These are phyloP conservation scores for Scolopax mira DNA, from an alignment of 2,113 vertebrate genomes.

Conservation along the genomic window DNA sequence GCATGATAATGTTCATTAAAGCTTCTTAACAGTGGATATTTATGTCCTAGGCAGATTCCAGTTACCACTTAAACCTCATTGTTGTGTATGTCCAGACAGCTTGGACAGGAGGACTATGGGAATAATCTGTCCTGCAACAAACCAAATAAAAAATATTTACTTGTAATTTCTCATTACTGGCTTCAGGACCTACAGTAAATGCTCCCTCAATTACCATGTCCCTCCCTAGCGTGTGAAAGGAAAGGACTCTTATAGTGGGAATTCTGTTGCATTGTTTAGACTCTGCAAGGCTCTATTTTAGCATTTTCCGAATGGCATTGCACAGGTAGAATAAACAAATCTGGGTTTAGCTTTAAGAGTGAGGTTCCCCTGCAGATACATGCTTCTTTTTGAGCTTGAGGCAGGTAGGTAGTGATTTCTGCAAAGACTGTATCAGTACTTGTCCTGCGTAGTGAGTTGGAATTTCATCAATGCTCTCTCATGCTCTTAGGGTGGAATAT, in stretches of 20 bases:
- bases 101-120: not conserved
- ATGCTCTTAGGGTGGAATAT: not conserved
- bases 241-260: not conserved
- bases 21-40: not conserved
- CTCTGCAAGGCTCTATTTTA: not conserved
- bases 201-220: not conserved
- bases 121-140: not conserved
- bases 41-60: not conserved
- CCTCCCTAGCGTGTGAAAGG: not conserved
- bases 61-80: not conserved
- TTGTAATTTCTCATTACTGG: not conserved
- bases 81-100: not conserved
- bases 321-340: not conserved
- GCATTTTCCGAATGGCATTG: not conserved
- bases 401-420: not conserved
- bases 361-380: not conserved
- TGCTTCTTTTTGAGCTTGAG: not conserved
- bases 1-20: not conserved
- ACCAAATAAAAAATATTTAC: not conserved
- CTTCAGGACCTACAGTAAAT: not conserved
- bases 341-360: not conserved
- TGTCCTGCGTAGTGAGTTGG: not conserved
- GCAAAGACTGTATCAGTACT: not conserved
- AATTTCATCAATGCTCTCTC: not conserved
- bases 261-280: not conserved